phyloP scores from a whole-genome alignment of 2,113 vertebrate genomes.

The Centropus unirufus region DNA sequence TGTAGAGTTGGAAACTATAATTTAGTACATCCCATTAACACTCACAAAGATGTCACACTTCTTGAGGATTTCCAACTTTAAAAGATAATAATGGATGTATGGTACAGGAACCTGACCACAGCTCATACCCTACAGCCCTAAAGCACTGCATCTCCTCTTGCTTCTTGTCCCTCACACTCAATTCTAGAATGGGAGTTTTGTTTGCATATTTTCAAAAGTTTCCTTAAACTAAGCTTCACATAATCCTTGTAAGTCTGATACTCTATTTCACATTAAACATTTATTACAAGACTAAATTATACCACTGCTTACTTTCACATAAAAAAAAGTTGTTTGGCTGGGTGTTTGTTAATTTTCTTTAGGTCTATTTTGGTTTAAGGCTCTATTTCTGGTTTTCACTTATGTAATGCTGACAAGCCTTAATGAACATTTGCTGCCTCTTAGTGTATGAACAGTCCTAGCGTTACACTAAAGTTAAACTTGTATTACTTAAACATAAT shows the following conservation, averaged over 20 bases:
- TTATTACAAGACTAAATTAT: neutral
- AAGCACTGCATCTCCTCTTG: neutral
- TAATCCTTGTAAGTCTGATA: neutral
- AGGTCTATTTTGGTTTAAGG: accelerated
- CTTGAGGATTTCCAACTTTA: neutral
- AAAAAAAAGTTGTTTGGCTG: neutral
- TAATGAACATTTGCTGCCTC: neutral
- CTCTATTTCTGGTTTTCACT: neutral
- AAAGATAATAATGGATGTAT: neutral
- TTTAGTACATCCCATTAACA: neutral
- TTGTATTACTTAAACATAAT: slow-evolving; percentile 9
- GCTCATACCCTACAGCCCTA: neutral
- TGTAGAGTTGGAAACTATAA: neutral
- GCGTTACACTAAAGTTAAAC: neutral
- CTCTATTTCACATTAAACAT: neutral
- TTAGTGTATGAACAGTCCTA: neutral
- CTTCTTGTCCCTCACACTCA: neutral
- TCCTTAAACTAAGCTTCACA: neutral
- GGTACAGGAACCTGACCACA: neutral
- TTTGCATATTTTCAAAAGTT: neutral
- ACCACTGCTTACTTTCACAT: neutral
- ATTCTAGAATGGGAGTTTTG: neutral
- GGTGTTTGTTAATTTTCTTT: neutral
- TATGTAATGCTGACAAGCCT: neutral
- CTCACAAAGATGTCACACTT: neutral